These are phyloP conservation scores for Pachymerium ferrugineum DNA, from an alignment of 2,888 invertebrate species.

Conservation along the genomic window DNA sequence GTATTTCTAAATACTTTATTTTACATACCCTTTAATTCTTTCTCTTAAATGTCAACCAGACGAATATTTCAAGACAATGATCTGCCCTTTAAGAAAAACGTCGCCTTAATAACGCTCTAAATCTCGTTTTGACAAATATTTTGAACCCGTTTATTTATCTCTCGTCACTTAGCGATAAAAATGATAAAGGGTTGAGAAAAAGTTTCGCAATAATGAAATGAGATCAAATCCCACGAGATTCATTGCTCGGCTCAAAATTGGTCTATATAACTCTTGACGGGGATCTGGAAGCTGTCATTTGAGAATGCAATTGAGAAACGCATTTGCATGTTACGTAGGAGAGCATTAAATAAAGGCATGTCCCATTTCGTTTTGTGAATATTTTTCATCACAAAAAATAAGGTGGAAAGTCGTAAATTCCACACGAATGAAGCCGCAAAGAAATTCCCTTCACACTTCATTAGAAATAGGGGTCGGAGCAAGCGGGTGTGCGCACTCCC, in stretches of 20 bases:
- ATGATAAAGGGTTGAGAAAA: neutral
- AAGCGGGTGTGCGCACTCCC: neutral
- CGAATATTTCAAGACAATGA: too few relatives aligned
- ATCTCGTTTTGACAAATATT: neutral
- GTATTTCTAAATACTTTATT: too few relatives aligned
- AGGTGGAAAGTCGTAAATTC: neutral
- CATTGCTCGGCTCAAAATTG: neutral
- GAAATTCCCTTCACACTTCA: conserved; percentile 1
- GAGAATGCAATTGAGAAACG: neutral
- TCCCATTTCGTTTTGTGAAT: neutral
- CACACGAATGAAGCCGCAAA: neutral
- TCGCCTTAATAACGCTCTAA: neutral
- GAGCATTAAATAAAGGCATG: conserved; percentile 5
- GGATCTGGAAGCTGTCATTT: neutral
- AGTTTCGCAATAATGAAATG: neutral
- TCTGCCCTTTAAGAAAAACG: too few relatives aligned
- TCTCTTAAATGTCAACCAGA: too few relatives aligned
- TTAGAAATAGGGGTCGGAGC: conserved; percentile 11
- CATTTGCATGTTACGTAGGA: neutral
- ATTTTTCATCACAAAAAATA: neutral
- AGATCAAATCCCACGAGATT: neutral
- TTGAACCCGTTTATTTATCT: neutral
- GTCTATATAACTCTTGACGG: neutral
- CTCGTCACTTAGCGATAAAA: neutral
- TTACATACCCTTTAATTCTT: too few relatives aligned